Evolutionary conservation across 2,888 invertebrate genomes (phyloP).

Genomic region (Cephus pygmeus): DNA sequence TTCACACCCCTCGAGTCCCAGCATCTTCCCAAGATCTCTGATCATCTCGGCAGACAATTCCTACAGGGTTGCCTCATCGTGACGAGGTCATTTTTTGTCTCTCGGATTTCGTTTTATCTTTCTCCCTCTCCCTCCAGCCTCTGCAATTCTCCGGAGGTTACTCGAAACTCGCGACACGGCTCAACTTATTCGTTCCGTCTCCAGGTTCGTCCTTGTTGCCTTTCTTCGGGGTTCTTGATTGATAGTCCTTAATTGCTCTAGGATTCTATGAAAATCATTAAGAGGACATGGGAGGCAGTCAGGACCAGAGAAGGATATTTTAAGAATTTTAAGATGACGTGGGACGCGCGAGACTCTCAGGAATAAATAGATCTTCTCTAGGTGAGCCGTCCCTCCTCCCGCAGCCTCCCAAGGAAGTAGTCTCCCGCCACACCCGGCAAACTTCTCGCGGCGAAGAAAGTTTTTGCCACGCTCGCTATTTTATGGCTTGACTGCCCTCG

Average conservation of each 20-base stretch:
- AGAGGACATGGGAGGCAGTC: background rate
- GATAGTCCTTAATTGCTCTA: conserved; percentile 55
- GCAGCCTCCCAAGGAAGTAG: background rate
- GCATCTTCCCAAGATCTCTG: conserved; percentile 22
- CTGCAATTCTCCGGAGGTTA: conserved; percentile 30
- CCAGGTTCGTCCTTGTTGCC: background rate
- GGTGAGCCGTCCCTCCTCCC: background rate
- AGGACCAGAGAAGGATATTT: background rate
- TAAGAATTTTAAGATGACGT: background rate
- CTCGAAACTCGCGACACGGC: conserved; percentile 8
- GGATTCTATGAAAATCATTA: conserved; percentile 48
- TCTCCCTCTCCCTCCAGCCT: conserved; percentile 23
- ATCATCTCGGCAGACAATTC: conserved; percentile 39
- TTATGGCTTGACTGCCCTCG: conserved; percentile 63
- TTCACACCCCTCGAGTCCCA: background rate
- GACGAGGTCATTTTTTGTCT: conserved; percentile 36
- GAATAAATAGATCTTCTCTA: background rate
- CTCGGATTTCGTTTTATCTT: conserved; percentile 12
- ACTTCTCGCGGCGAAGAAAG: background rate
- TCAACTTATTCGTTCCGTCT: background rate
- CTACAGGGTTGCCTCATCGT: conserved; percentile 32
- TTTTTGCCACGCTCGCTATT: conserved; percentile 22
- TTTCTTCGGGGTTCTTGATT: conserved; percentile 44
- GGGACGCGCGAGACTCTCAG: no score
- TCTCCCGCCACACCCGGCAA: background rate